Evolutionary conservation across 2,113 vertebrate genomes (phyloP).

Genomic region (Atlantisia rogersi): DNA sequence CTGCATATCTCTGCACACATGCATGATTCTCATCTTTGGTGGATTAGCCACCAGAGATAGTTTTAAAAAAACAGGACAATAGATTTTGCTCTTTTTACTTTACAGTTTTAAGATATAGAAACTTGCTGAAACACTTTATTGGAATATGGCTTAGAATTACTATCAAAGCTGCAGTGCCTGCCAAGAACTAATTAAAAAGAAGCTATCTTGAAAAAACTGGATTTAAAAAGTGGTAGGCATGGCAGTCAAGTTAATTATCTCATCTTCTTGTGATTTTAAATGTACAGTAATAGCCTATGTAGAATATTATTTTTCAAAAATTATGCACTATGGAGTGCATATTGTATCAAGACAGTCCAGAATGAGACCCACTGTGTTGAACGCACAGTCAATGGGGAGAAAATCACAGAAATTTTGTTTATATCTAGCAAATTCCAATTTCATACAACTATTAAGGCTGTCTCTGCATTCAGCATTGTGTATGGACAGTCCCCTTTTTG

Average conservation of each 20-base stretch:
- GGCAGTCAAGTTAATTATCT: constrained; percentile 41
- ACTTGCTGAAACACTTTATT: constrained; percentile 10
- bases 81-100: constrained; percentile 17
- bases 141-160: constrained; percentile 27
- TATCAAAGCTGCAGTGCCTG: constrained; percentile 15
- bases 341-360: background rate
- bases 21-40: background rate
- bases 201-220: constrained; percentile 6
- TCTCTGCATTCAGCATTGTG: background rate
- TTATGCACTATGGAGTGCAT: background rate
- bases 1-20: background rate
- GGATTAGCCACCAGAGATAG: background rate
- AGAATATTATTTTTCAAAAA: background rate
- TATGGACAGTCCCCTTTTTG: background rate
- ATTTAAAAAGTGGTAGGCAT: background rate
- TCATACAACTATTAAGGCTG: background rate
- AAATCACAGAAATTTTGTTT: background rate
- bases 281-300: background rate
- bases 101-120: background rate
- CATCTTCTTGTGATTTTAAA: constrained; percentile 16
- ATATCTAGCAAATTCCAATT: background rate
- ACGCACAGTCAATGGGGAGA: background rate
- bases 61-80: background rate
- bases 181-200: constrained; percentile 69
- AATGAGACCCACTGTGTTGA: background rate